phyloP scores from a whole-genome alignment of 1,140 invertebrate species.

The Drosophila micromelanica region DNA sequence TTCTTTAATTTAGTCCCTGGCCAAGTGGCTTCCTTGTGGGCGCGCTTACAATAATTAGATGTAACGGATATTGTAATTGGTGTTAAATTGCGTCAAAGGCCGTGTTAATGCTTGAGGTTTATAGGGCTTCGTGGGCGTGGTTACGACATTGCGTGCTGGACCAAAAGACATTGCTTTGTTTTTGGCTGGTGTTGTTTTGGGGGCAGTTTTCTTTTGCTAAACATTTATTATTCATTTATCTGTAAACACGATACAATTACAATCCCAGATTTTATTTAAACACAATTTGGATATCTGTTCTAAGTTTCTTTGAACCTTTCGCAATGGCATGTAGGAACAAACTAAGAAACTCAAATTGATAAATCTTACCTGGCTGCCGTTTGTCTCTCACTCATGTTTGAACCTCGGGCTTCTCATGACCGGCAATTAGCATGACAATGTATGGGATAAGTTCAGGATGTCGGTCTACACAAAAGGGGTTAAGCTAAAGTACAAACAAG shows the following conservation, averaged over 20 bases:
- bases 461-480: slow-evolving; percentile 38
- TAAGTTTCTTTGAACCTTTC: slow-evolving; percentile 44
- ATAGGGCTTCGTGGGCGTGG: slow-evolving; percentile 22
- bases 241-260: not conserved
- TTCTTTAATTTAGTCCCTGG: slow-evolving; percentile 75
- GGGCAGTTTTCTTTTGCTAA: not conserved
- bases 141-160: not conserved
- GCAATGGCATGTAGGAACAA: slow-evolving; percentile 29
- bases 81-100: slow-evolving; percentile 82
- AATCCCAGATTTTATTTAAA: not conserved
- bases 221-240: slow-evolving; percentile 2
- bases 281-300: not conserved
- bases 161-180: not conserved
- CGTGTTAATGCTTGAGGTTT: slow-evolving; percentile 70
- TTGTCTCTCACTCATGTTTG: slow-evolving; percentile 17
- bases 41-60: slow-evolving; percentile 82
- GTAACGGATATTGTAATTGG: slow-evolving; percentile 85
- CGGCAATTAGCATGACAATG: slow-evolving; percentile 78
- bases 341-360: slow-evolving; percentile 46
- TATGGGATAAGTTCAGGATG: slow-evolving; percentile 50
- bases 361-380: slow-evolving; percentile 30
- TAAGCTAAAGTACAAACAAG: slow-evolving; percentile 46
- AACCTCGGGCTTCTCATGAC: slow-evolving; percentile 18
- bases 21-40: slow-evolving; percentile 71
- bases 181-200: not conserved